Conservation (phyloP, 1,140 invertebrate species). For the Trachymyrmex cornetzi region DNA sequence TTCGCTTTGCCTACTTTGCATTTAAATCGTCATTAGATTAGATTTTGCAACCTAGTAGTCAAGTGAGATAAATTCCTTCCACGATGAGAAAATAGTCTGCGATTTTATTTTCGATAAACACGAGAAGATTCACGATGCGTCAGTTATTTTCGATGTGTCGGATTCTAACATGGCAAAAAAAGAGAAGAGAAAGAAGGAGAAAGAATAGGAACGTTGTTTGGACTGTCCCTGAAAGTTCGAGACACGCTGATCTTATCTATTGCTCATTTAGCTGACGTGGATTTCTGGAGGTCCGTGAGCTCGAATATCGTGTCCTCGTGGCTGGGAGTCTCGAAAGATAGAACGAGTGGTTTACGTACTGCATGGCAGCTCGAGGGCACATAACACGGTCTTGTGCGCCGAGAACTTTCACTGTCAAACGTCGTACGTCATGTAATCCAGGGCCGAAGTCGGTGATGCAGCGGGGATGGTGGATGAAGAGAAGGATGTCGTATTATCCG, state of each 20-base stretch:
- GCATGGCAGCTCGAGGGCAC: constrained; percentile 52
- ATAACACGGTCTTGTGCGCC: not conserved
- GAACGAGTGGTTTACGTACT: constrained; percentile 37
- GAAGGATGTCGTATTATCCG: constrained; percentile 35
- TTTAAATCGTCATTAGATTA: constrained; percentile 10
- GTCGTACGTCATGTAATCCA: constrained; percentile 74
- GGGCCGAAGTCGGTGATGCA: constrained; percentile 54
- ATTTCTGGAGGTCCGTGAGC: constrained; percentile 18
- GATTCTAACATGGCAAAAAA: not conserved
- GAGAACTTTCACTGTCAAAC: constrained; percentile 80
- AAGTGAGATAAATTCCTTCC: not conserved
- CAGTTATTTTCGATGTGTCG: constrained; percentile 11
- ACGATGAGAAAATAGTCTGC: constrained; percentile 16
- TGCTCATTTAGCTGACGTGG: not conserved
- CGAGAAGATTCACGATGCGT: not conserved
- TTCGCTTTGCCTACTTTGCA: constrained; percentile 14
- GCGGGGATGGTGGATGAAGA: not conserved
- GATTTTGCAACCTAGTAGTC: not conserved
- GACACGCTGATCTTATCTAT: constrained; percentile 22
- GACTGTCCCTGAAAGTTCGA: constrained; percentile 17
- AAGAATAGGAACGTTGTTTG: not conserved
- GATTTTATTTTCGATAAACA: not conserved
- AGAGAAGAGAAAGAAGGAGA: not conserved
- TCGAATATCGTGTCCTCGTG: constrained; percentile 35
- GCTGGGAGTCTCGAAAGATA: constrained; percentile 15